A percentile compares a stretch with the other conserved stretches of the same genome.
These are phyloP conservation scores for Tenualosa thibaudeaui DNA, from an alignment of 2,797 vertebrate species.

Conservation along the genomic window DNA sequence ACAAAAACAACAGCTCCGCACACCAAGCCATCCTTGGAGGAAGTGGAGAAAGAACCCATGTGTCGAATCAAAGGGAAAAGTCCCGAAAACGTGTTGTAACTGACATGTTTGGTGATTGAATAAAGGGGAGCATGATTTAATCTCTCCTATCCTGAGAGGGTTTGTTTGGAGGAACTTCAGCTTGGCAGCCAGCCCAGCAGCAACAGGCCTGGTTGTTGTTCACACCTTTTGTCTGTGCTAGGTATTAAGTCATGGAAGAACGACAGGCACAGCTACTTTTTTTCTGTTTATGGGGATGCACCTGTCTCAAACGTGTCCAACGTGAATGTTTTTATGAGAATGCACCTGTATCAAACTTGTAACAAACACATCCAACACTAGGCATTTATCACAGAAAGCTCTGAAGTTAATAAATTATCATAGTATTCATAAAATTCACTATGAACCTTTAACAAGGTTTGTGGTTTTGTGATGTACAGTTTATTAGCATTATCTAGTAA, in stretches of 20 bases:
- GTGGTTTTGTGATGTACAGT: conserved; percentile 5
- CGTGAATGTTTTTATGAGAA: not conserved
- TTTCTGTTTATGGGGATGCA: not conserved
- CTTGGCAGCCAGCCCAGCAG: not conserved
- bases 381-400: not conserved
- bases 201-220: not conserved
- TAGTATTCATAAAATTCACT: not conserved
- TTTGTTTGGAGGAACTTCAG: not conserved
- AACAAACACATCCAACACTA: too few relatives aligned
- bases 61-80: not conserved
- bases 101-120: not conserved
- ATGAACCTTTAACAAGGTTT: conserved; percentile 5
- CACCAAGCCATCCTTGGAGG: not conserved
- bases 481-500: conserved; percentile 3
- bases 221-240: not conserved
- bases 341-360: too few relatives aligned
- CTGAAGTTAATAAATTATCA: not conserved
- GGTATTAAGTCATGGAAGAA: conserved; percentile 19
- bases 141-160: not conserved
- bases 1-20: not conserved
- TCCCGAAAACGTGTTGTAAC: not conserved
- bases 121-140: not conserved
- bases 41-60: not conserved
- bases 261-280: not conserved
- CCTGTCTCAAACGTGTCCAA: not conserved